phyloP scores from a whole-genome alignment of 2,888 invertebrate species.

The Napeogenes inachia region DNA sequence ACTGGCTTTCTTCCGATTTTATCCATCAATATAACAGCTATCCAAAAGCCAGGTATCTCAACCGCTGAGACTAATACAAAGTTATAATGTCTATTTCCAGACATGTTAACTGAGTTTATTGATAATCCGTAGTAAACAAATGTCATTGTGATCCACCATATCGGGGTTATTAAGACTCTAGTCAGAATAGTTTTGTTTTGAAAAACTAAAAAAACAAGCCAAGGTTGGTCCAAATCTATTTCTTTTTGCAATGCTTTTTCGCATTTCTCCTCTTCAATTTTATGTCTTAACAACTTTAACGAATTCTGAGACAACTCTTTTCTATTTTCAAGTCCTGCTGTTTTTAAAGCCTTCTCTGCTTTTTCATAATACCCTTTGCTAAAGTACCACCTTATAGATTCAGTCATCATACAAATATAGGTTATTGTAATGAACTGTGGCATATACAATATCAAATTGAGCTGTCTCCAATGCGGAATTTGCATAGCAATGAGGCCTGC shows the following conservation, averaged over 20 bases:
- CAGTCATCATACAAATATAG: conserved; percentile 80
- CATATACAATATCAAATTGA: conserved; percentile 78
- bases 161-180: conserved; percentile 72
- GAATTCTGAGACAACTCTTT: conserved; percentile 58
- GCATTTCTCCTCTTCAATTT: conserved; percentile 8
- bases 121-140: conserved; percentile 83
- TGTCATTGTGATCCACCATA: conserved; percentile 81
- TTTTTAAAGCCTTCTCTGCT: conserved; percentile 73
- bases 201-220: conserved; percentile 7
- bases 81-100: conserved; percentile 81
- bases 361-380: conserved; percentile 77
- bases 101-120: conserved; percentile 80
- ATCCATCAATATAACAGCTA: conserved; percentile 78
- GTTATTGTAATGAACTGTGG: conserved; percentile 79
- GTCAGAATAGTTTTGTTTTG: conserved; percentile 51
- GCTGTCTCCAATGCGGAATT: conserved; percentile 78
- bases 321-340: conserved; percentile 75
- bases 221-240: neutral
- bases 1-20: conserved; percentile 75
- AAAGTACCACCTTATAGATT: conserved; percentile 82
- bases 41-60: conserved; percentile 83
- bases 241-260: neutral
- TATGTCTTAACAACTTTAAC: conserved; percentile 39
- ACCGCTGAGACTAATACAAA: conserved; percentile 78
- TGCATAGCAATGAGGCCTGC: conserved; percentile 79